These are phyloP conservation scores for Pedetes capensis DNA, from an alignment of 2,113 vertebrate species.

Conservation along the genomic window DNA sequence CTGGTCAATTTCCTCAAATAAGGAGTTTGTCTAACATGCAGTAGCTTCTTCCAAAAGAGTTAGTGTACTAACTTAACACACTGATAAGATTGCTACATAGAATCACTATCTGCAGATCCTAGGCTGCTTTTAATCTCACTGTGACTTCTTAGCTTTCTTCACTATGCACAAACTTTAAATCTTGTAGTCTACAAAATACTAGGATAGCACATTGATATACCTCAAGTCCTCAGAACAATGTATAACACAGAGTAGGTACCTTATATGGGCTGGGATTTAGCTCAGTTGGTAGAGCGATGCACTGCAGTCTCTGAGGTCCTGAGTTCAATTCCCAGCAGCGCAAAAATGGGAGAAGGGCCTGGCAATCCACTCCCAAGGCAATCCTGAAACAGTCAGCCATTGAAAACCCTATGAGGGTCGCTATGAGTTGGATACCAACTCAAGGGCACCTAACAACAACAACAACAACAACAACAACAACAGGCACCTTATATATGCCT, in stretches of 20 bases:
- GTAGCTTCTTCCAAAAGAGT: constrained; percentile 40
- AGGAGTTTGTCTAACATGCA: constrained; percentile 26
- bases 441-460: too few species aligned
- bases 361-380: too few species aligned
- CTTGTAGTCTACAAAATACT: background rate
- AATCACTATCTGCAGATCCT: background rate
- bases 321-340: too few species aligned
- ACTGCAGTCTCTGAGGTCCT: too few species aligned
- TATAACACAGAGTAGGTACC: background rate
- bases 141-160: background rate
- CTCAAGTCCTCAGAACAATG: background rate
- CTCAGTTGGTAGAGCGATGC: too few species aligned
- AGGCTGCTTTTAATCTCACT: background rate
- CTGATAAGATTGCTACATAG: constrained; percentile 7
- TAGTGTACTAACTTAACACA: background rate
- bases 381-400: too few species aligned
- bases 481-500: background rate
- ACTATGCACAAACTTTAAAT: background rate
- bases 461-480: too few species aligned
- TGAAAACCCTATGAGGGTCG: too few species aligned
- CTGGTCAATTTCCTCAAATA: background rate
- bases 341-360: too few species aligned
- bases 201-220: background rate
- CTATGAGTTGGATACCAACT: too few species aligned
- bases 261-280: too few species aligned